Evolutionary conservation across 2,113 vertebrate species (phyloP).

Genomic region (Eclectus roratus): DNA sequence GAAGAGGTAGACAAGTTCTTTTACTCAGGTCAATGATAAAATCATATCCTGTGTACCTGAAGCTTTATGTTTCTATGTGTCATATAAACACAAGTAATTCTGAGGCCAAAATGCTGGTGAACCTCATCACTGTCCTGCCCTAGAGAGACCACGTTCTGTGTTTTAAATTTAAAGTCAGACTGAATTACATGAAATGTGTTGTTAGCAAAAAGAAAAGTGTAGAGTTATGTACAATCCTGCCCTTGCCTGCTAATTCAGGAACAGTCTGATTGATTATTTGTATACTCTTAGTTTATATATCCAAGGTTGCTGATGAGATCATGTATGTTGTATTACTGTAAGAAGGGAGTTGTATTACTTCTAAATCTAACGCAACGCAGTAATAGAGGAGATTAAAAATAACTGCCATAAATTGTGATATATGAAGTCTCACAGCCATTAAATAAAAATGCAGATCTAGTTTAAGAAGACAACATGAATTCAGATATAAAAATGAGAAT

Average conservation of each 20-base stretch:
- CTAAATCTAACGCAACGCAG: slow-evolving; percentile 61
- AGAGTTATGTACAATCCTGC: slow-evolving; percentile 18
- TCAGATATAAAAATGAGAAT: neutral
- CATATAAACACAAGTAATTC: neutral
- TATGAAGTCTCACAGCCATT: neutral
- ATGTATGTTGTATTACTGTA: slow-evolving; percentile 57
- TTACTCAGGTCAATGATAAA: neutral
- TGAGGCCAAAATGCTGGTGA: neutral
- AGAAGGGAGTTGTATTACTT: slow-evolving; percentile 60
- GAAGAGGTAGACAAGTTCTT: neutral
- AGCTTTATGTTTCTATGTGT: neutral
- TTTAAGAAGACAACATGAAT: neutral
- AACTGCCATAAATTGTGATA: slow-evolving; percentile 17
- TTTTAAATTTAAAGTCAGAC: slow-evolving; percentile 32
- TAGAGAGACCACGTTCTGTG: neutral
- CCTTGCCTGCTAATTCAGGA: slow-evolving; percentile 57
- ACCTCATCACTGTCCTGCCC: neutral
- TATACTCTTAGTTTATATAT: slow-evolving; percentile 65
- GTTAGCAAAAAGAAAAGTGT: neutral
- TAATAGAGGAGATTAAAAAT: slow-evolving; percentile 41
- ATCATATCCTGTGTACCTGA: neutral
- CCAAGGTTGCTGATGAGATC: slow-evolving; percentile 63
- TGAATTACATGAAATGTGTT: neutral
- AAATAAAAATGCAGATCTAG: slow-evolving; percentile 35
- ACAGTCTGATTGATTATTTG: slow-evolving; percentile 68